Evolutionary conservation across 2,113 vertebrate species (phyloP), one percentile per base, ranked within the genome.

Genomic region (Zosterops lateralis): DNA sequence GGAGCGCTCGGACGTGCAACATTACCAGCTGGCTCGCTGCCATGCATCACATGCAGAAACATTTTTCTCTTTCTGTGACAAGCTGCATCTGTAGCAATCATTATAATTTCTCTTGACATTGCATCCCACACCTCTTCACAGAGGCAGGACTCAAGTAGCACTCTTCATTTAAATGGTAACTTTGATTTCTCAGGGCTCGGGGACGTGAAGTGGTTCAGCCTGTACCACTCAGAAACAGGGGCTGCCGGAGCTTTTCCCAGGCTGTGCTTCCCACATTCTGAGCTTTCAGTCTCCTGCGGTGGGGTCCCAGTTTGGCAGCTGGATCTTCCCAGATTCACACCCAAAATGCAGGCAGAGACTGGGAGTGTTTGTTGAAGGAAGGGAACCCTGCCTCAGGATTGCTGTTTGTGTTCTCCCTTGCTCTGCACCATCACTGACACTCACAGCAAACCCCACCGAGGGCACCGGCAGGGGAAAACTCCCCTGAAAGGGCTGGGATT

Each of bases 71-170:
- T n/a, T 62, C 92, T 45, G 26, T 81, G 93, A 93, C 87, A 93
- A 96, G 84, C 93, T 58, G 83, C 93, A 89, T 95, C 90, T 92
- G 85, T 88, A 95, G 92, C 89, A 92, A 92, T 95, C 86, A 83
- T 79, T 71, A 51, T 90, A 92, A 91, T 96, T 95, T 85, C 90
- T 96, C 88, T 65, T 94, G 91, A 92, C 90, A 74, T 47, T 53
- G 75, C 65, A 78, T 80, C 84, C 90, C 92, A 79, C 74, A 84
- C 76, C 85, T 82, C 92, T 90, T 75, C 61, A 54, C 29, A 48
- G 57, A 71, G 57, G 85, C 85, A 92, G 77, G 60, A 54, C 90
- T 91, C 85, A 47, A 87, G 92, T 3, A 95, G 88, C 87, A 93
- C 89, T 89, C 84, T 72, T 93, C 80, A 90, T 92, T 90, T 74